Percentiles rank a stretch among this genome's conserved stretches.
phyloP scores from a whole-genome alignment of 2,113 vertebrate genomes.

The Amphiprion ocellaris region DNA sequence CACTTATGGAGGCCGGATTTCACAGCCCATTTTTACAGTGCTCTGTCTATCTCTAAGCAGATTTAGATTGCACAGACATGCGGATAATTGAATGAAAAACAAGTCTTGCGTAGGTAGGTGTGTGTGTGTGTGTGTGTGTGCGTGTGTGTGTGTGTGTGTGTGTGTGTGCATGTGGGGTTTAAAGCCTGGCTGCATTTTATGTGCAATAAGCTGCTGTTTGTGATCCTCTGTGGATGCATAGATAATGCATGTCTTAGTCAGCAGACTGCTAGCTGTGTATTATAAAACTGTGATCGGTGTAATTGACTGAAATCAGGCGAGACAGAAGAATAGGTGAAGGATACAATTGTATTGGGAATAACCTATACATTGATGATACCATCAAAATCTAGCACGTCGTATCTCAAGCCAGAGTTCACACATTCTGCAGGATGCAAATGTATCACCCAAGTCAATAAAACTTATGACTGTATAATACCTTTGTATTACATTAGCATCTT shows the following conservation, averaged over 20 bases:
- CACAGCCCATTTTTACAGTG: conserved; percentile 60
- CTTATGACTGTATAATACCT: conserved; percentile 25
- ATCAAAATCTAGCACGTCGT: conserved; percentile 44
- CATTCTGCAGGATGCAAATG: conserved; percentile 18
- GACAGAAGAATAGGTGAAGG: conserved; percentile 33
- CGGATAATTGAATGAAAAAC: conserved; percentile 74
- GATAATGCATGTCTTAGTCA: conserved; percentile 76
- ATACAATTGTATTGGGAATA: conserved; percentile 46
- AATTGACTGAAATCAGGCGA: conserved; percentile 64
- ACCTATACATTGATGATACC: conserved; percentile 27
- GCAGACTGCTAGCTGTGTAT: conserved; percentile 65
- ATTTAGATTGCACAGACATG: conserved; percentile 69
- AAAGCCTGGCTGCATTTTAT: conserved; percentile 69
- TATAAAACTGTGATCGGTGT: conserved; percentile 57
- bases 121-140: conserved; percentile 14
- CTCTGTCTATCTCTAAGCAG: conserved; percentile 50
- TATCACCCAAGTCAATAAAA: conserved; percentile 36
- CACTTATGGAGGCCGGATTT: conserved; percentile 55
- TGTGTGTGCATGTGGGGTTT: conserved; percentile 35
- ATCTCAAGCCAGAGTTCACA: conserved; percentile 10
- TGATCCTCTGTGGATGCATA: conserved; percentile 72
- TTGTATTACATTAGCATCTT: conserved; percentile 46
- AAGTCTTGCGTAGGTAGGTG: conserved; percentile 49
- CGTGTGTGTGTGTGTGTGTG: conserved; percentile 15
- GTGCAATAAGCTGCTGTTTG: conserved; percentile 71